Conservation (phyloP, 2,797 vertebrate species). For the Lepus townsendii region DNA sequence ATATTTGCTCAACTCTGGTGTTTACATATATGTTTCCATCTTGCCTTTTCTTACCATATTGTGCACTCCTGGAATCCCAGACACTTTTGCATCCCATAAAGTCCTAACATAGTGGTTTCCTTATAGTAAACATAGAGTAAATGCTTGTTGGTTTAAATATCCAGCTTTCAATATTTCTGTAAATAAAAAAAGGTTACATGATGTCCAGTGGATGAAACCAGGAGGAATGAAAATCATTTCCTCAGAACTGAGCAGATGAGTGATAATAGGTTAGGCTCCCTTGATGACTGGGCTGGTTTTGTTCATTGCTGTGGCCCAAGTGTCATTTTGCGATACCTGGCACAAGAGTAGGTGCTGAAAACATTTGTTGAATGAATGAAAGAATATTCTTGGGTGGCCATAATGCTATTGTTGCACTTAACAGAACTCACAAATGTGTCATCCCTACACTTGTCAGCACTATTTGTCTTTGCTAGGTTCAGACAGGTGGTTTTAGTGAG, state of each 20-base stretch:
- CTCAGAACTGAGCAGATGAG: neutral
- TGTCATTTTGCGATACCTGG: neutral
- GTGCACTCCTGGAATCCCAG: neutral
- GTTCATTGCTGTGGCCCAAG: neutral
- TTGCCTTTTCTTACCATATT: neutral
- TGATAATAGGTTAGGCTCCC: accelerated
- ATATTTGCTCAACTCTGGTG: neutral
- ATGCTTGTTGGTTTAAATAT: constrained; percentile 2
- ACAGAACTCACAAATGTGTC: neutral
- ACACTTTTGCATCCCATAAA: neutral
- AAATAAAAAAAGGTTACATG: neutral
- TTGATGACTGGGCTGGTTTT: neutral
- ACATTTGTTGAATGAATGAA: neutral
- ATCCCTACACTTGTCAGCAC: neutral
- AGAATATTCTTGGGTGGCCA: neutral
- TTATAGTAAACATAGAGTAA: neutral
- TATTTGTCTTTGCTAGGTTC: neutral
- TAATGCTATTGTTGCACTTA: neutral
- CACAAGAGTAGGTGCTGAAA: neutral
- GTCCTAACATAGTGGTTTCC: neutral
- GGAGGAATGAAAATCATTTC: neutral
- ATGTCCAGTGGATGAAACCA: neutral
- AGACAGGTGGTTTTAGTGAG: neutral
- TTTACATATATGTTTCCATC: accelerated
- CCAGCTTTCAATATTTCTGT: neutral